These are phyloP conservation scores for Heliangelus exortis DNA, from an alignment of 2,797 vertebrate genomes.

Conservation along the genomic window DNA sequence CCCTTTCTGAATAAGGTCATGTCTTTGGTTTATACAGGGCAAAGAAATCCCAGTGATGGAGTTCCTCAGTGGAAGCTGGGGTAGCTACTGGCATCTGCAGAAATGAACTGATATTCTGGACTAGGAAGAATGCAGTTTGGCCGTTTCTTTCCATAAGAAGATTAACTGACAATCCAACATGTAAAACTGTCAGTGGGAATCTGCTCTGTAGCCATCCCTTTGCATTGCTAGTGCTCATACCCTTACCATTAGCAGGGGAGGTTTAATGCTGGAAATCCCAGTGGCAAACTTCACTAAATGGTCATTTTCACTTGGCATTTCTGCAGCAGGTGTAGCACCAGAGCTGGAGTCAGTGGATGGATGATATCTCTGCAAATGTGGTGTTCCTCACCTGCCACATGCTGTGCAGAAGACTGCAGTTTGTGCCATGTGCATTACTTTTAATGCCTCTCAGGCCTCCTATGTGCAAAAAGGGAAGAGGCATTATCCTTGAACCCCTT, in stretches of 20 bases:
- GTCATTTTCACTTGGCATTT: neutral
- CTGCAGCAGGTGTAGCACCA: neutral
- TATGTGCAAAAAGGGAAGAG: neutral
- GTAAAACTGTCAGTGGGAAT: neutral
- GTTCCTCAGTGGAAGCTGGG: neutral
- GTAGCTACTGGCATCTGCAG: neutral
- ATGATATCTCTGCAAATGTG: neutral
- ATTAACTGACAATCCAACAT: neutral
- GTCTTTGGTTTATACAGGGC: neutral
- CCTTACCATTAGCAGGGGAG: neutral
- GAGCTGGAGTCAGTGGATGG: neutral
- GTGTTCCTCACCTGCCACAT: rapidly evolving
- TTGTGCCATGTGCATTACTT: neutral
- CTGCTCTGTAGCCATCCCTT: neutral
- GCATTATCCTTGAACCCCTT: neutral
- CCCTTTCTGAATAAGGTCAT: neutral
- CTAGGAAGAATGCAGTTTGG: neutral
- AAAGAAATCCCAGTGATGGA: neutral
- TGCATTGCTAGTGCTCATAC: neutral
- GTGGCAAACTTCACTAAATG: neutral
- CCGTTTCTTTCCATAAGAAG: neutral
- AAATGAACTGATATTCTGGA: neutral
- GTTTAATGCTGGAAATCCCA: neutral
- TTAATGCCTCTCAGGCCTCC: neutral
- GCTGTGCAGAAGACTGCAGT: neutral